These are phyloP conservation scores for Lates japonicus DNA, from an alignment of 2,797 vertebrate genomes.

Conservation along the genomic window DNA sequence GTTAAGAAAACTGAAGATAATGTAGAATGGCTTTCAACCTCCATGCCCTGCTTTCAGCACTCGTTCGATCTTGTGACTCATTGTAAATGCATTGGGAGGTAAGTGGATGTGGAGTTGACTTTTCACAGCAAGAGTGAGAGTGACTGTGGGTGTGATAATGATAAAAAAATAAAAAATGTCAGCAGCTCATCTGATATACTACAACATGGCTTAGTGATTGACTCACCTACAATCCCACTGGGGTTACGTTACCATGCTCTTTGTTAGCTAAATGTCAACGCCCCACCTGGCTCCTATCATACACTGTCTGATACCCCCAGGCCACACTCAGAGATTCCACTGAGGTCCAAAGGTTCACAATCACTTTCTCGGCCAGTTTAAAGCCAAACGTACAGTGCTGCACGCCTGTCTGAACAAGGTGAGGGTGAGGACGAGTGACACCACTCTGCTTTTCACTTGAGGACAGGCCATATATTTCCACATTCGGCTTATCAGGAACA, in stretches of 20 bases:
- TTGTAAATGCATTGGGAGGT: slow-evolving; percentile 69
- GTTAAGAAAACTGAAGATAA: slow-evolving; percentile 39
- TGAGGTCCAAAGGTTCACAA: slow-evolving; percentile 58
- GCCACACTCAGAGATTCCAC: slow-evolving; percentile 57
- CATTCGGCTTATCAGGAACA: background rate
- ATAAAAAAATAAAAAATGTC: slow-evolving; percentile 66
- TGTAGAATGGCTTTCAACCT: slow-evolving; percentile 37
- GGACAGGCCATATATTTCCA: background rate
- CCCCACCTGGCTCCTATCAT: slow-evolving; percentile 69
- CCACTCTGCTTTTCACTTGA: slow-evolving; percentile 8
- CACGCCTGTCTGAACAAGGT: slow-evolving; percentile 26
- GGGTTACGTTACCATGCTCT: slow-evolving; percentile 65
- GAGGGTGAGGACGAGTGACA: slow-evolving; percentile 19
- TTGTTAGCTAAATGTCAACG: slow-evolving; percentile 82
- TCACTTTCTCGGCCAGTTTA: slow-evolving; percentile 38
- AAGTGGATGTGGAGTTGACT: slow-evolving; percentile 65
- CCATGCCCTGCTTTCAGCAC: slow-evolving; percentile 15
- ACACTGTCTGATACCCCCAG: slow-evolving; percentile 62
- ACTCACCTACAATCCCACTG: slow-evolving; percentile 67
- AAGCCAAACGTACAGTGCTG: slow-evolving; percentile 31
- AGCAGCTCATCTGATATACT: slow-evolving; percentile 77
- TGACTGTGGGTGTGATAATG: slow-evolving; percentile 62
- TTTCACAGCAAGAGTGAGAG: slow-evolving; percentile 39
- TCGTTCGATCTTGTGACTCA: slow-evolving; percentile 47
- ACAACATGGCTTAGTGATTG: slow-evolving; percentile 63